These are phyloP conservation scores for Xestia xanthographa DNA, from an alignment of 2,888 invertebrate genomes.

Conservation along the genomic window DNA sequence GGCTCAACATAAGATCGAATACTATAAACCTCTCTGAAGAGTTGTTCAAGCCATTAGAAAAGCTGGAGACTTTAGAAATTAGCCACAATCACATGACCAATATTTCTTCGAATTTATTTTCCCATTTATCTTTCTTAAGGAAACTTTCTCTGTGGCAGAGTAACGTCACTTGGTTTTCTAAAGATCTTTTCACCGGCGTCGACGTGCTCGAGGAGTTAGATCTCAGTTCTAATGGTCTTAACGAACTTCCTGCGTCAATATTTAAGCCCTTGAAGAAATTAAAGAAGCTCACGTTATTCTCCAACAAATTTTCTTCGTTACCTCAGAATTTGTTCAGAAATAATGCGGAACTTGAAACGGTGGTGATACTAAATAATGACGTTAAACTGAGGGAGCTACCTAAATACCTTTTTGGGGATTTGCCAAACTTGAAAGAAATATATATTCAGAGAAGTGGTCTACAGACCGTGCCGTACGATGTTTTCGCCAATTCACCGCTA, in stretches of 20 bases:
- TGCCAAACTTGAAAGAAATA: constrained; percentile 90
- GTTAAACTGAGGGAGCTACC: constrained; percentile 91
- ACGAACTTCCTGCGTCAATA: constrained; percentile 90
- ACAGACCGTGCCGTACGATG: constrained; percentile 90
- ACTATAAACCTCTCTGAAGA: constrained; percentile 90
- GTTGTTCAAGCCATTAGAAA: constrained; percentile 90
- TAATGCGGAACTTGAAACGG: constrained; percentile 88
- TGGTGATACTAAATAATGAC: constrained; percentile 91
- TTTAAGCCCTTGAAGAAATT: constrained; percentile 92
- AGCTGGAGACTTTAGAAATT: constrained; percentile 91
- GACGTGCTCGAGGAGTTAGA: constrained; percentile 92
- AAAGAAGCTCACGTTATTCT: constrained; percentile 91
- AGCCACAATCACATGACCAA: constrained; percentile 92
- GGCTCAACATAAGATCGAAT: constrained; percentile 92
- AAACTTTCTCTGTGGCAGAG: constrained; percentile 93
- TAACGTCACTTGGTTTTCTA: constrained; percentile 91
- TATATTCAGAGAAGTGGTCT: constrained; percentile 91
- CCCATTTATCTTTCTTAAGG: constrained; percentile 90
- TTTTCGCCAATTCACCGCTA: constrained; percentile 91
- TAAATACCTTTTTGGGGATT: constrained; percentile 90
- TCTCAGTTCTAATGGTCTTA: constrained; percentile 92
- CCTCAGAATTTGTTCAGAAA: constrained; percentile 91
- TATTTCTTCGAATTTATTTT: constrained; percentile 91
- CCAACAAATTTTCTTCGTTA: constrained; percentile 92
- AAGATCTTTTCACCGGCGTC: constrained; percentile 92